Evolutionary conservation across 1,140 invertebrate genomes (phyloP).

Genomic region (Geopemphigus sp.): DNA sequence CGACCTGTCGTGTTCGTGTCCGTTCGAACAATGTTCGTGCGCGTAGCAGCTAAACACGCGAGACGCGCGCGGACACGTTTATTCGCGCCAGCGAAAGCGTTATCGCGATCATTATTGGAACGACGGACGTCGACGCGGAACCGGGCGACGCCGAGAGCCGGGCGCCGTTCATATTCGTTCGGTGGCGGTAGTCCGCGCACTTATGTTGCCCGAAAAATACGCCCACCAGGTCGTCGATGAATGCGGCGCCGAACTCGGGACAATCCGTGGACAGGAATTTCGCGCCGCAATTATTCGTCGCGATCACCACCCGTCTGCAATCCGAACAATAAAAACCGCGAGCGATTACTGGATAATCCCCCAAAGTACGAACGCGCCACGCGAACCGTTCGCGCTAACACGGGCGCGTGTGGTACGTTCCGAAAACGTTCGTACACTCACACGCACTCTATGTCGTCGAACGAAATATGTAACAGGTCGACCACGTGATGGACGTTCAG

Average conservation of each 20-base stretch:
- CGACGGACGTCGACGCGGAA: neutral
- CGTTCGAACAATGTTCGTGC: no score
- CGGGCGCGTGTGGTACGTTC: no score
- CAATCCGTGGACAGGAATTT: neutral
- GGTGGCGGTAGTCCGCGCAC: neutral
- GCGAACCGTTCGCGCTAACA: no score
- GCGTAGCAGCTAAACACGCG: no score
- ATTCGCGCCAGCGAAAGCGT: no score
- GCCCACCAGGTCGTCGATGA: neutral
- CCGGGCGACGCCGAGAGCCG: neutral
- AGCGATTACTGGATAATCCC: no score
- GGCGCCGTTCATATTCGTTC: neutral
- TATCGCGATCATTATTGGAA: neutral
- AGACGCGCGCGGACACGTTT: no score
- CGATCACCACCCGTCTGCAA: neutral
- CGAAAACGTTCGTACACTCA: no score
- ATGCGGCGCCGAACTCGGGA: neutral
- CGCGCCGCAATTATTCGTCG: neutral
- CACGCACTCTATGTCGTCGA: conserved; percentile 6
- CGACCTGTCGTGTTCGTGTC: no score
- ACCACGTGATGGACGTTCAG: conserved; percentile 11
- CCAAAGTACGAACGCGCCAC: no score
- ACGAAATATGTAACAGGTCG: neutral
- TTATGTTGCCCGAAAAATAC: neutral
- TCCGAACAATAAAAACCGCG: neutral